Base-by-base conservation (phyloP, 2,888 invertebrate species). In the Syrista parreyssii region DNA sequence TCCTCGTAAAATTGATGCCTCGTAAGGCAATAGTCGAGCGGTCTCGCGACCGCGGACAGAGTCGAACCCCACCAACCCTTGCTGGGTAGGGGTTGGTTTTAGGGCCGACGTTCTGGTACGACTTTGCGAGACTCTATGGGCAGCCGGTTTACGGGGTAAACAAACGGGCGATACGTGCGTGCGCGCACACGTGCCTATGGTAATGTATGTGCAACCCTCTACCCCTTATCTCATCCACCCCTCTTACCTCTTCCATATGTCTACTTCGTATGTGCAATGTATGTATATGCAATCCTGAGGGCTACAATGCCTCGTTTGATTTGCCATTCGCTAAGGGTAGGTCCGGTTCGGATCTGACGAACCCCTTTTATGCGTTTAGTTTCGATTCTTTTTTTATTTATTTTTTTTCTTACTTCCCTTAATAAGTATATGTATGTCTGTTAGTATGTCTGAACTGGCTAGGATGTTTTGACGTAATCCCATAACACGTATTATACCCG, bases 391-490 rank as follows among this genome's bases (percentile, higher is more conserved):
- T 82, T 77, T 79, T 36, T 36, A 12, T 36, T 36, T 36, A 1
- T 11, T 35, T 36, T 12, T 40, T 6, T 15, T 40, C 4, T 40
- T 40, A 15, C 71, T 71, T 71, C 32, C 71, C 31, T 71, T 71
- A 3, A 6, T 71, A 32, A 31, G 12, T 71, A 32, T 32, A 32
- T 32, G 30, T 71, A 15, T n/a, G 12, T 71, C 12, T 71, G 31
- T 71, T 71, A n/a, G n/a, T 68, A 31, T 40, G n/a, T 30, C 77
- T n/a, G 73, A 73, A 76, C 74, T 69, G 74, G 69, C 74, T n/a
- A 71, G 40, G 86, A 88, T 90, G 89, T 90, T 90, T 90, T 89
- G 90, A 90, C 89, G 86, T 90, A 88, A 90, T 90, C 89, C 89
- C 85, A 86, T 90, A 89, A 90, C 84, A 87, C 89, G 86, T 86